Evolutionary conservation across 2,113 vertebrate species (phyloP).

Genomic region (Gulo gulo): DNA sequence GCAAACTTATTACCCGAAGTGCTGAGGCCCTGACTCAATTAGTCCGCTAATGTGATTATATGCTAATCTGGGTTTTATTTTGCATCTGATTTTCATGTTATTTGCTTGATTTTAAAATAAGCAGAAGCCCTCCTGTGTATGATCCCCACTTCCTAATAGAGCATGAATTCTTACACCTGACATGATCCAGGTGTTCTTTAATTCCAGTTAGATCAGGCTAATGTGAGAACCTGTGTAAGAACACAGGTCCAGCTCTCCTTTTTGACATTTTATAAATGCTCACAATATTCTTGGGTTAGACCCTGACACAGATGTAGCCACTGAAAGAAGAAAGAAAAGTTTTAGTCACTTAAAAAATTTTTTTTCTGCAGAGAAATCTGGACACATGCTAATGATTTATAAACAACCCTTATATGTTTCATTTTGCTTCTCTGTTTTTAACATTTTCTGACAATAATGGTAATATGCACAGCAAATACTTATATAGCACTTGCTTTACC

Average conservation of each 20-base stretch:
- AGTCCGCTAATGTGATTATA: conserved; percentile 71
- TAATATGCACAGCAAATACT: background rate
- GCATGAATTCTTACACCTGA: background rate
- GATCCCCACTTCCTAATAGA: background rate
- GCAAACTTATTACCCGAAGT: conserved; percentile 34
- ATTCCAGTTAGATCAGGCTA: background rate
- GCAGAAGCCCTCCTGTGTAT: background rate
- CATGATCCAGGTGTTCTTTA: background rate
- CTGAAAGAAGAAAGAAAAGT: background rate
- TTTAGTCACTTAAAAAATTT: background rate
- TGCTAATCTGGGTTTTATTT: conserved; percentile 73
- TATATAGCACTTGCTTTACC: background rate
- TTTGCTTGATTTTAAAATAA: conserved; percentile 64
- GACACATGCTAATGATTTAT: background rate
- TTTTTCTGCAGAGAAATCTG: conserved; percentile 4
- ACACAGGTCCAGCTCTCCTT: background rate
- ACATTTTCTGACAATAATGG: background rate
- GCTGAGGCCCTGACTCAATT: conserved; percentile 46
- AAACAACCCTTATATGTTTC: background rate
- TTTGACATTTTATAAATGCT: background rate
- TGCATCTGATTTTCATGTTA: conserved; percentile 72
- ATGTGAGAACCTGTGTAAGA: background rate
- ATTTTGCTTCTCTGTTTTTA: background rate
- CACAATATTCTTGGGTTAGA: background rate
- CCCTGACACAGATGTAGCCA: background rate